Conservation (phyloP, 2,113 vertebrate genomes). For the Pardalotus punctatus region DNA sequence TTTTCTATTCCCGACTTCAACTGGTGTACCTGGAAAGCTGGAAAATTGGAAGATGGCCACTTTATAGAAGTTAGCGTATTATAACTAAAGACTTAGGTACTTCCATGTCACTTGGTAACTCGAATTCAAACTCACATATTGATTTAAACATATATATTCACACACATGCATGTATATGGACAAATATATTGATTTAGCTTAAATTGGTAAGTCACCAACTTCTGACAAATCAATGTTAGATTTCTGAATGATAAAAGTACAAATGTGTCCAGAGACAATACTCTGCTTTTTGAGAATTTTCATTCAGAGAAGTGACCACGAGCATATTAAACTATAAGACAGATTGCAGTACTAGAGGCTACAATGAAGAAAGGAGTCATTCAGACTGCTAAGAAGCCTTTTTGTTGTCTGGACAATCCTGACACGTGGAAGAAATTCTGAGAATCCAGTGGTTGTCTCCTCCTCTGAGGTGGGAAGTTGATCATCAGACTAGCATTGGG, state of each 20-base stretch:
- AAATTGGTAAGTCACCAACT: neutral
- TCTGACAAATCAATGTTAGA: neutral
- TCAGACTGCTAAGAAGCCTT: neutral
- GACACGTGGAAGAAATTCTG: neutral
- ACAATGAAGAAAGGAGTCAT: neutral
- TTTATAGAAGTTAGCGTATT: neutral
- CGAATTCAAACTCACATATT: neutral
- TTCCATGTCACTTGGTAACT: neutral
- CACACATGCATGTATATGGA: neutral
- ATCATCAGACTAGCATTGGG: neutral
- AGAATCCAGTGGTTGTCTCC: neutral
- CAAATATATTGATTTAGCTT: neutral
- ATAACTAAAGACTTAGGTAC: neutral
- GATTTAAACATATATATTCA: neutral
- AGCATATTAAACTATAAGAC: neutral
- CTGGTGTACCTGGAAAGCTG: neutral
- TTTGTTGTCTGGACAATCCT: neutral
- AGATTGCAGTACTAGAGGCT: neutral
- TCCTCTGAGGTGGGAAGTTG: neutral
- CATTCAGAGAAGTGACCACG: neutral
- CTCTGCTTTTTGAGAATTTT: neutral
- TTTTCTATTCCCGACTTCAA: neutral
- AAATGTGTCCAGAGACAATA: neutral
- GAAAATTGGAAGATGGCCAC: neutral
- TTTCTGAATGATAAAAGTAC: neutral